Base-by-base conservation (phyloP, 2,797 vertebrate species). In the Eulemur coronatus region DNA sequence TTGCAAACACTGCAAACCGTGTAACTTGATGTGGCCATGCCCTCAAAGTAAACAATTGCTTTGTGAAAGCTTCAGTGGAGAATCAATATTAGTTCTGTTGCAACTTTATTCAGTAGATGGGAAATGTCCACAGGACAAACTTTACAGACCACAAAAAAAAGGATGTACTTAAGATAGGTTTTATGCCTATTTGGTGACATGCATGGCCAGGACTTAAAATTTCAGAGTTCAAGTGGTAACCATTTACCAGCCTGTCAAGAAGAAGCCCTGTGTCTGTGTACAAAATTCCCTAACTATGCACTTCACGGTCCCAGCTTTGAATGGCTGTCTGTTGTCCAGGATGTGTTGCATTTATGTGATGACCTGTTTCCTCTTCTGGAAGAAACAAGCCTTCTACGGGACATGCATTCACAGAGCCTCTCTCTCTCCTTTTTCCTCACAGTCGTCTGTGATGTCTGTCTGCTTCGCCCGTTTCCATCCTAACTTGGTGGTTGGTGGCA, bases 391-490 rank as follows among this genome's bases (percentile, higher is more conserved):
- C 11, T 24, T 69, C 89, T 63, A 43, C 15, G 14, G 17, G 33
- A 65, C 33, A 35, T 35, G 5, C 22, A 30, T 78, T 97, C 63
- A 91, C 48, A 13, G 12, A 6, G 4, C 12, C 76, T 41, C 14
- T 94, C 46, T 89, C 72, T 79, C 67, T 69, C 46, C 82, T 96
- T 92, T 96, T 38, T 28, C 46, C 52, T 96, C 55, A 38, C 99
- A 99, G 99, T 99, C 99, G 52, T 99, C 99, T 0, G 99, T 99
- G 98, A 99, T 99, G 98, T 99, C 99, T 0, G 99, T 99, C 97
- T 99, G 99, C 97, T 99, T 99, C 89, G 99, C 99, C 59, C 99
- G 99, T 96, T 99, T 99, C 98, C 99, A 99, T 98, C 99, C 99
- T 75, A 99, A 99, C 98, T 98, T 99, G 92, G 98, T 99, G 1